Evolutionary conservation across 2,888 invertebrate genomes (phyloP).

Genomic region (Netelia virgata): DNA sequence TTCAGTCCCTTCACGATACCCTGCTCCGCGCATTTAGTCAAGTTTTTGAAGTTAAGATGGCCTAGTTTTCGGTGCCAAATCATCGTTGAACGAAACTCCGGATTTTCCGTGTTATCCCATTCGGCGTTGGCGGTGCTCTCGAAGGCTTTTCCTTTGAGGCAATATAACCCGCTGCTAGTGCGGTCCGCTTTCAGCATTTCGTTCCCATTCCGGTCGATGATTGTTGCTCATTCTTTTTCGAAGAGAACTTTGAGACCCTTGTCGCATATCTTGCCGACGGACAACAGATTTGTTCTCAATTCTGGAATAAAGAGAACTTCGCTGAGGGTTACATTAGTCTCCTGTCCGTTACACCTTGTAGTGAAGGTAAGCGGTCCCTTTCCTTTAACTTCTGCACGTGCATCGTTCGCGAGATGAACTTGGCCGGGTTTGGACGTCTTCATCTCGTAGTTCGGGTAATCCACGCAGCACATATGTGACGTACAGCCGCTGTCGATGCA

Average conservation of each 20-base stretch:
- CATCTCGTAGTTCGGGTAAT: neutral
- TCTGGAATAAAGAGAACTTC: slow-evolving; percentile 30
- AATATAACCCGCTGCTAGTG: slow-evolving; percentile 10
- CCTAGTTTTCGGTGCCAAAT: slow-evolving; percentile 52
- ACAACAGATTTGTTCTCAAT: slow-evolving; percentile 52
- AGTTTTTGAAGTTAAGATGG: slow-evolving; percentile 45
- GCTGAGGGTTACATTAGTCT: slow-evolving; percentile 20
- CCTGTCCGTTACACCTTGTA: neutral
- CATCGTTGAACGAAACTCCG: neutral
- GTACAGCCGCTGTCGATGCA: too few species aligned
- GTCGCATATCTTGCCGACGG: slow-evolving; percentile 56
- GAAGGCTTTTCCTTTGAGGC: neutral
- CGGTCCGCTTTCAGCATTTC: slow-evolving; percentile 24
- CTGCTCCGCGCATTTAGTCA: slow-evolving; percentile 16
- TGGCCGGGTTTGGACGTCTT: neutral
- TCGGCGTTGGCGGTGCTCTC: slow-evolving; percentile 23
- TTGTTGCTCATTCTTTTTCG: slow-evolving; percentile 22
- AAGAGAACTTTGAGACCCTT: slow-evolving; percentile 25
- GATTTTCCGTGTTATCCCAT: slow-evolving; percentile 1
- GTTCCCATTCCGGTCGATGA: slow-evolving; percentile 41
- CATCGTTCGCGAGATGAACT: neutral
- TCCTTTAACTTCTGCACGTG: neutral
- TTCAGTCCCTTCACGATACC: neutral
- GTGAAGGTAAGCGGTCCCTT: neutral
- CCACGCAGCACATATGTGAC: neutral